These are phyloP conservation scores for Erpornis zantholeuca DNA, from an alignment of 2,113 vertebrate species.

Conservation along the genomic window DNA sequence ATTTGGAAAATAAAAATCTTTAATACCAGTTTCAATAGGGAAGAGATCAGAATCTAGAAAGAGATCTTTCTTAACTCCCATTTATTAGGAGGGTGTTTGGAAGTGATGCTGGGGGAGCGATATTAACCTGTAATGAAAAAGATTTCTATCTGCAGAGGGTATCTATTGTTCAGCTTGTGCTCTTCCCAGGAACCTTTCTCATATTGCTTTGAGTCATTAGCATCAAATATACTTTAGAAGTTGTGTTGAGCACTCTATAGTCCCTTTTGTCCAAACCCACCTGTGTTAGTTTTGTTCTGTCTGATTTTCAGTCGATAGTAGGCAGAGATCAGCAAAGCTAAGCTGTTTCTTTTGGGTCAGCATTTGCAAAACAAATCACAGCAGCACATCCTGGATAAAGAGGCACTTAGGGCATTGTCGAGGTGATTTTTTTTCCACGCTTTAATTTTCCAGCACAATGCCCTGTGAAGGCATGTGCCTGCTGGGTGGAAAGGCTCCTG, in stretches of 20 bases:
- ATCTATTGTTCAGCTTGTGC: background rate
- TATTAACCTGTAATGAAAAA: conserved; percentile 47
- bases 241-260: rapidly evolving
- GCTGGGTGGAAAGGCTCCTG: background rate
- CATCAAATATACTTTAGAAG: background rate
- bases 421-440: background rate
- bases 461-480: background rate
- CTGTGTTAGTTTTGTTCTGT: background rate
- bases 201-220: background rate
- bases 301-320: background rate
- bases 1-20: conserved; percentile 44
- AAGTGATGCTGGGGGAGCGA: background rate
- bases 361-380: background rate
- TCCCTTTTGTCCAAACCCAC: background rate
- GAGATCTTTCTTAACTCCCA: background rate
- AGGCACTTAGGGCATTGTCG: background rate
- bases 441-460: background rate
- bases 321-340: background rate
- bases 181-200: background rate
- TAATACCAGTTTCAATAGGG: background rate
- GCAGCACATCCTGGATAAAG: background rate
- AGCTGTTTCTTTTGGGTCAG: background rate
- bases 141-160: conserved; percentile 27
- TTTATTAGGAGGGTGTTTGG: conserved; percentile 29
- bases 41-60: conserved; percentile 22